Base-by-base conservation (phyloP, 2,888 invertebrate species). In the Epirrita christyi region DNA sequence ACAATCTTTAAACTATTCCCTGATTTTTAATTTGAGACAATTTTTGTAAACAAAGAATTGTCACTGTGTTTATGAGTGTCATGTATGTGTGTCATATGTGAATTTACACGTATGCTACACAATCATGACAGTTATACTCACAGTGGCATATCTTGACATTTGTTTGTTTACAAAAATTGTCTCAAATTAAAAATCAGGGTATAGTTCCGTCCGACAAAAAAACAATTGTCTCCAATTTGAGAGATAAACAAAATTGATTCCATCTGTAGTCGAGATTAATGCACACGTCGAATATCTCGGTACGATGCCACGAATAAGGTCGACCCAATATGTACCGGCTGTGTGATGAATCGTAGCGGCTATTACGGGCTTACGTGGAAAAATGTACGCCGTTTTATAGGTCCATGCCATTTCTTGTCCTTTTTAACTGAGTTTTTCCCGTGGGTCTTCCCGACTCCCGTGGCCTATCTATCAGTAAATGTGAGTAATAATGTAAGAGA, bases 381-480 rank as follows among this genome's bases (percentile, higher is more conserved):
- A 46, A 46, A 46, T 46, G 46, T 37, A 21, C 21, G 27, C 36
- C 46, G 37, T 46, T 46, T 21, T 37, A 27, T 11, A 36, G 36
- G 46, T 46, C 21, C 21, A 21, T 4, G 21, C 21, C 21, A 21
- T 21, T 21, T 21, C 21, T 21, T 21, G 21, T 21, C 21, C 4
- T 21, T 21, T 21, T 21, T 21, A 3, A 21, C 21, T 21, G 2
- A 21, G 2, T 21, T 21, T 21, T 21, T 21, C 4, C 21, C 21
- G n/a, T n/a, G n/a, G n/a, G n/a, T n/a, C 21, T 21, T 21, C 21
- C 21, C 21, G 21, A 21, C 2, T 21, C 2, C 21, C 4, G 21
- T 21, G 21, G 4, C 10, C 10, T 8, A 32, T 32, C 32, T 8
- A 3, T 32, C 9, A 8, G 32, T 32, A 32, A 8, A 29, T n/a